Conservation (phyloP, 2,888 invertebrate species). For the Cephus runcator region DNA sequence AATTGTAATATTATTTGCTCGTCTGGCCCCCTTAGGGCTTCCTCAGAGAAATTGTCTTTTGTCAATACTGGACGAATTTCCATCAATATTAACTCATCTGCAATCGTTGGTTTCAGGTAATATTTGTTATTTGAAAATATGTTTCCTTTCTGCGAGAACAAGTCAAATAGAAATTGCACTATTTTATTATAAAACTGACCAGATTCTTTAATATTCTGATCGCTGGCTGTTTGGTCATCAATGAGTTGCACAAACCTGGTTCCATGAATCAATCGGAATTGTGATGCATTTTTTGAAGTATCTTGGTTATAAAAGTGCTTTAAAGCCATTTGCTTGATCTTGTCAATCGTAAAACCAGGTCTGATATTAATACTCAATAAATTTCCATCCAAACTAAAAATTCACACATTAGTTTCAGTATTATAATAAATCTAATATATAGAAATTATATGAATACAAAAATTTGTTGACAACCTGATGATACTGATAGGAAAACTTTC, state of each 20-base stretch:
- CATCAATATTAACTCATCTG: conserved; percentile 57
- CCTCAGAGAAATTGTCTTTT: conserved; percentile 51
- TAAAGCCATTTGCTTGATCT: conserved; percentile 51
- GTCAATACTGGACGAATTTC: conserved; percentile 36
- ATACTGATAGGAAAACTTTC: conserved; percentile 51
- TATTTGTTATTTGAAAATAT: background rate
- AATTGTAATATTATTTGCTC: conserved; percentile 65
- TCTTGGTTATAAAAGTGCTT: conserved; percentile 56
- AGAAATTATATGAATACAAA: background rate
- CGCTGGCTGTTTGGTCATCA: conserved; percentile 44
- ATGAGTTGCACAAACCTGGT: conserved; percentile 44
- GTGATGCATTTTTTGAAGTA: conserved; percentile 31
- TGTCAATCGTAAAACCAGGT: conserved; percentile 51
- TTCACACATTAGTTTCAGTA: background rate
- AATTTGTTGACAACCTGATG: conserved; percentile 45
- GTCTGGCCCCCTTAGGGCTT: conserved; percentile 65
- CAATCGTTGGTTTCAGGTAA: conserved; percentile 11
- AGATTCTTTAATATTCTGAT: conserved; percentile 48
- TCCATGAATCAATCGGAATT: conserved; percentile 53
- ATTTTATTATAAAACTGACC: conserved; percentile 36
- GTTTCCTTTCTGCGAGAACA: background rate
- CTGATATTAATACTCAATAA: conserved; percentile 43
- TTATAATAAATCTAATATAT: background rate
- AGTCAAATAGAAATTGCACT: background rate
- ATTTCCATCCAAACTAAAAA: conserved; percentile 51